These are phyloP conservation scores for Prunella strophiata DNA, from an alignment of 2,797 vertebrate genomes.

Conservation along the genomic window DNA sequence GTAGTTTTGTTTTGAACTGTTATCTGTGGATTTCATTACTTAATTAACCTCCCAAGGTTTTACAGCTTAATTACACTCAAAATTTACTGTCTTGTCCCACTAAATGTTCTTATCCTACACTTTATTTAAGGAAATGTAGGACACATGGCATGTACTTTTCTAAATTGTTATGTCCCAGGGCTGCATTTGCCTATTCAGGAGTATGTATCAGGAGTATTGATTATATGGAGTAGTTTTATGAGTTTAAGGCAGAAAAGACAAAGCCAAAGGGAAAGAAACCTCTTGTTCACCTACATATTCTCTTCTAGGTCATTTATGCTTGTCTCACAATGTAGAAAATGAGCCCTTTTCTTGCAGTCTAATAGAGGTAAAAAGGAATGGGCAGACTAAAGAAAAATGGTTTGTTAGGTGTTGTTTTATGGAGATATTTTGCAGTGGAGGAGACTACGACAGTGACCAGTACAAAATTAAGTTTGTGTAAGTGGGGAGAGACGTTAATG, in stretches of 20 bases:
- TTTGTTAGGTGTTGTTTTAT: not conserved
- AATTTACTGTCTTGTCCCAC: constrained; percentile 9
- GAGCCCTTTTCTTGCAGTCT: not conserved
- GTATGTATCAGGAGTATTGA: not conserved
- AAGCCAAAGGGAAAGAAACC: not conserved
- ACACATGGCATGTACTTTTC: not conserved
- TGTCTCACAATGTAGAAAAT: not conserved
- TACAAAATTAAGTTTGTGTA: not conserved
- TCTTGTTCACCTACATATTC: not conserved
- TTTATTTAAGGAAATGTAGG: constrained; percentile 45
- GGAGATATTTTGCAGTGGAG: not conserved
- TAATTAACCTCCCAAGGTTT: constrained; percentile 49
- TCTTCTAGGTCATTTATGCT: not conserved
- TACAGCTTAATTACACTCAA: constrained; percentile 38
- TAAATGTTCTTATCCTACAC: constrained; percentile 19
- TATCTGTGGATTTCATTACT: constrained; percentile 18
- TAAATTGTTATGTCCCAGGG: not conserved
- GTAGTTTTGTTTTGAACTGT: not conserved
- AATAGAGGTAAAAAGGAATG: not conserved
- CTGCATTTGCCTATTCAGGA: not conserved
- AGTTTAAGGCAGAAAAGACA: not conserved
- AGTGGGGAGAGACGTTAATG: not conserved
- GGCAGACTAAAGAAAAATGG: not conserved
- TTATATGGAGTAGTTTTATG: not conserved
- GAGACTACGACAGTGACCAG: not conserved